phyloP scores from a whole-genome alignment of 2,113 vertebrate species.

The Patagioenas fasciata region DNA sequence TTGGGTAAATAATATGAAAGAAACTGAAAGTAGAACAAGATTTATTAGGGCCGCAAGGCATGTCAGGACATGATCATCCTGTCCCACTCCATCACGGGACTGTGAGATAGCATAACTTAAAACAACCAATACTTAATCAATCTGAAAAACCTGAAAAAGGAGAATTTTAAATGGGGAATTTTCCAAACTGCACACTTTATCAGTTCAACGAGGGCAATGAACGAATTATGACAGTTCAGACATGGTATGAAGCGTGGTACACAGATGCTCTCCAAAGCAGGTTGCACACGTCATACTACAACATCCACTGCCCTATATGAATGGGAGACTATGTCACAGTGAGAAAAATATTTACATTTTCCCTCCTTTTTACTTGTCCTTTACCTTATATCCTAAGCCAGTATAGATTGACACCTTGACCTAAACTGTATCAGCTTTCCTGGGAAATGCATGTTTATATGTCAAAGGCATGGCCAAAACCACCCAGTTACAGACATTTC shows the following conservation, averaged over 20 bases:
- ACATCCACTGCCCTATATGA: no score
- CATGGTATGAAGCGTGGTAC: fast-evolving
- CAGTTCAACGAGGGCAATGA: neutral
- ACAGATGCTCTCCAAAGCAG: neutral
- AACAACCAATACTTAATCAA: neutral
- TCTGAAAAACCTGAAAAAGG: neutral
- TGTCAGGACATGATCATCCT: neutral
- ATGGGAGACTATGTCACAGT: neutral
- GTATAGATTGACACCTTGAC: neutral
- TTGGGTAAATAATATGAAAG: neutral
- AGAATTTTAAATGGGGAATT: neutral
- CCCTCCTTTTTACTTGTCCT: neutral
- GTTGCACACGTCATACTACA: neutral
- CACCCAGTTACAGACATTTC: neutral
- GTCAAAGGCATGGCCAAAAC: neutral
- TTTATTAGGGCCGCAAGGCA: neutral
- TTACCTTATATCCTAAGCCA: neutral
- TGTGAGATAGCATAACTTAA: neutral
- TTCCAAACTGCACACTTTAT: neutral
- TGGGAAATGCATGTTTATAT: neutral
- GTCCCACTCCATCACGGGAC: neutral
- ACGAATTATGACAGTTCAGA: neutral
- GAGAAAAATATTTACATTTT: neutral
- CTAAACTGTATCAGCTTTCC: neutral
- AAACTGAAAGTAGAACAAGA: neutral